Base-by-base conservation (phyloP, 2,113 vertebrate genomes). In the Siphamia tubifer region DNA sequence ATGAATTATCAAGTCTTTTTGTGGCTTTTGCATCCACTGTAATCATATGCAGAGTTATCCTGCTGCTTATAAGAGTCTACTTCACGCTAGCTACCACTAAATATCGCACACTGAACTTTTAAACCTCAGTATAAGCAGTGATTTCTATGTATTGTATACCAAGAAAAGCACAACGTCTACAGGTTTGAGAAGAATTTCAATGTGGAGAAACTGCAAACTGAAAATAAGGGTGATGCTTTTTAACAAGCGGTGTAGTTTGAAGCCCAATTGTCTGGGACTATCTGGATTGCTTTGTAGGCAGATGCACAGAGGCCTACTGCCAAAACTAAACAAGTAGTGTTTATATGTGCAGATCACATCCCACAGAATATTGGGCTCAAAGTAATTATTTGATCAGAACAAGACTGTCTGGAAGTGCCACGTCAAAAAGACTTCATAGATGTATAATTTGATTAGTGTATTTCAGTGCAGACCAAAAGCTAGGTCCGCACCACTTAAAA, bases 281-380 rank as follows among this genome's bases (percentile, higher is more conserved):
- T 20, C 19, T 25, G 9, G 5, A 24, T 31, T 57, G 38, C 40
- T 72, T 25, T 32, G 31, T 43, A 24, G 31, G 5, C 32, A 48
- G 16, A 70, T 15, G 23, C n/a, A 12, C 12, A 2, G 3, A 24
- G n/a, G 47, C 1, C 21, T 10, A 13, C 11, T 1, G 12, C 9
- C 35, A 31, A 40, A 43, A 53, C 36, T 48, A 36, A 71, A 60
- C 42, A 48, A 2, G 30, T 25, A 12, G 27, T 49, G 43, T 67
- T 54, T 79, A 49, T 11, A 36, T 10, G 16, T 40, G 34, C 23
- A 56, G 30, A 25, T 39, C 25, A 30, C 4, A 30, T 11, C 32
- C 7, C 12, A 16, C 13, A 16, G 25, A 21, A 25, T 30, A 8
- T 6, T 8, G 27, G 11, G 3, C 3, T 31, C 19, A 48, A 51